These are phyloP conservation scores for Tor tambroides DNA, from an alignment of 2,113 vertebrate genomes.

Conservation along the genomic window DNA sequence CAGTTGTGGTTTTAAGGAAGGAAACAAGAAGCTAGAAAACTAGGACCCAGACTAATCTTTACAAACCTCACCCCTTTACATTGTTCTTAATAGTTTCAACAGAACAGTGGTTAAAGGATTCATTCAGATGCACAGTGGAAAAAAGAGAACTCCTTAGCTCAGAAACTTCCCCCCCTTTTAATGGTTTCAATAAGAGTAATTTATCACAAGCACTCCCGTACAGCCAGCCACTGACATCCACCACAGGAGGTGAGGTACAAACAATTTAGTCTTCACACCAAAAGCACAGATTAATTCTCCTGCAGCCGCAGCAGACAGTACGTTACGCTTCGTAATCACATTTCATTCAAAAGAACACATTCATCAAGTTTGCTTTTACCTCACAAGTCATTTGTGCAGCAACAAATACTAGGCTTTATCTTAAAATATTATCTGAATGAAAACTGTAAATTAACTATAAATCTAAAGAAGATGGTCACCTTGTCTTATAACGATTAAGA, in stretches of 20 bases:
- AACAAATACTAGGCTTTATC: background rate
- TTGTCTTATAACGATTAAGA: background rate
- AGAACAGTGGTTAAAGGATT: constrained; percentile 1
- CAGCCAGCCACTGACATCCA: constrained; percentile 33
- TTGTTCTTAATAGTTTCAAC: background rate
- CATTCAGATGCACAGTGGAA: background rate
- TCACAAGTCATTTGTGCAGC: background rate
- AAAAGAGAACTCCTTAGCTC: background rate
- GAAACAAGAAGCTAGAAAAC: background rate
- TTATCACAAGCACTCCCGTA: constrained; percentile 35
- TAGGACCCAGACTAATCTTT: background rate
- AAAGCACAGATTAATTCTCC: constrained; percentile 20
- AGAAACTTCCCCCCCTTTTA: background rate
- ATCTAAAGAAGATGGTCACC: background rate
- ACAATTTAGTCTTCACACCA: constrained; percentile 23
- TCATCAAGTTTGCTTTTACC: background rate
- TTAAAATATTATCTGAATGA: background rate
- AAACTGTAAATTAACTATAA: background rate
- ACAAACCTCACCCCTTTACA: background rate
- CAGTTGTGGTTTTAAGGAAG: background rate
- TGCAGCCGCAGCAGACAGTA: background rate
- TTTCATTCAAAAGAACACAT: background rate
- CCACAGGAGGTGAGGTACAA: constrained; percentile 37
- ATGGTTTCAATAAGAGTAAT: constrained; percentile 40
- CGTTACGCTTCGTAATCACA: background rate